Base-by-base conservation (phyloP, 2,113 vertebrate genomes). In the Tauraco erythrolophus region DNA sequence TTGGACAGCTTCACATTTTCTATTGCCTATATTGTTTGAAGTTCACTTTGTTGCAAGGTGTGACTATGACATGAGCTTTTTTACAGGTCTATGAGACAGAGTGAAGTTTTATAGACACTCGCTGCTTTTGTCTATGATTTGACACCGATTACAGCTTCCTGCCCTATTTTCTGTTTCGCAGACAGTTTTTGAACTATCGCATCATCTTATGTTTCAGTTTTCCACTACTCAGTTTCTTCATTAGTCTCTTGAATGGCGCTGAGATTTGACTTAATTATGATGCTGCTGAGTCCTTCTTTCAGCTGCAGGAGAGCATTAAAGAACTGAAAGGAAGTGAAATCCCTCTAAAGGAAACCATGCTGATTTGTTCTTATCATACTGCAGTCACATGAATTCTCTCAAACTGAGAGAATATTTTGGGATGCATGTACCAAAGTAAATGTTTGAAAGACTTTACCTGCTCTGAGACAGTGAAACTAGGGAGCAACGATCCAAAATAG, bases 211-310 rank as follows among this genome's bases (percentile, higher is more conserved):
- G 21, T 84, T 92, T 89, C n/a, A 64, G 74, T 65, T 91, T 92
- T 84, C 51, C 50, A 60, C 37, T 60, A 14, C 41, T 74, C 35
- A n/a, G 56, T 87, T 89, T 81, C 43, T 30, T 89, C 65, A 58
- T 91, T 70, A 82, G 43, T 68, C 21, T 91, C 68, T 84, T 39
- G 66, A 94, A 48, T 25, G 41, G 39, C 72, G 72, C 14, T 78
- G 65, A 87, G 50, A 68, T 54, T 27, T 82, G 53, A 27, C 37
- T 79, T 78, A 89, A 89, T 85, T 84, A 64, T 60, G 23, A 41
- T 64, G 51, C 33, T 78, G 30, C 39, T 64, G 33, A 87, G 65
- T 78, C 74, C 28, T 84, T 37, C 70, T 93, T 96, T 95, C 90
- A 82, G 25, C 11, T 81, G 31, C 30, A 62, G 30, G 24, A 81